A percentile compares a stretch with the other conserved stretches of the same genome.
These are phyloP conservation scores for Lanistes nyassanus DNA, from an alignment of 1,140 invertebrate genomes.

Conservation along the genomic window DNA sequence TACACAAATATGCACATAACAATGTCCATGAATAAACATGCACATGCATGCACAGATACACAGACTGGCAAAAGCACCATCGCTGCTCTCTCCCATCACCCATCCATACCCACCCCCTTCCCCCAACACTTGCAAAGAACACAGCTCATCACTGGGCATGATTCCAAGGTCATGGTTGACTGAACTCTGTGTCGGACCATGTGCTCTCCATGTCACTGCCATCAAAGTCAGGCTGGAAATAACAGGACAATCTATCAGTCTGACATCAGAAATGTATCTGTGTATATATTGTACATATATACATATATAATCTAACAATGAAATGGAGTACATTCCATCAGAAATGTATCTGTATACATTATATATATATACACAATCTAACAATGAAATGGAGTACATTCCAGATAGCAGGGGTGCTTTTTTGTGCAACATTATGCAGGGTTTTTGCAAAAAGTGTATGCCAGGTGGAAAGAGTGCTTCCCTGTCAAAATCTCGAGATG, in stretches of 20 bases:
- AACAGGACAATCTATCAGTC: neutral
- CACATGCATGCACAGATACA: neutral
- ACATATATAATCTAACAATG: too few relatives aligned
- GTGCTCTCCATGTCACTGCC: constrained; percentile 60
- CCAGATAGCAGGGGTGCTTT: too few relatives aligned
- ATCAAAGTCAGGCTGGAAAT: constrained; percentile 53
- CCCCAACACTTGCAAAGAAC: neutral
- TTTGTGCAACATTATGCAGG: too few relatives aligned
- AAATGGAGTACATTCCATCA: too few relatives aligned
- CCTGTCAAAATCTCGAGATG: too few relatives aligned
- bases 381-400: too few relatives aligned
- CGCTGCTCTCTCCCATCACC: neutral
- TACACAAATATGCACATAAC: neutral
- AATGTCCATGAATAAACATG: neutral
- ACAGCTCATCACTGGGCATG: neutral
- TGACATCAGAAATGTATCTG: too few relatives aligned
- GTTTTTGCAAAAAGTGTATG: too few relatives aligned
- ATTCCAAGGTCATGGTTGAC: constrained; percentile 34
- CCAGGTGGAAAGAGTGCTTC: too few relatives aligned
- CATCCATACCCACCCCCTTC: neutral
- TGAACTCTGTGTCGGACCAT: constrained; percentile 58
- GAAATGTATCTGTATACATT: too few relatives aligned
- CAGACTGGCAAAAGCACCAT: neutral
- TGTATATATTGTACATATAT: too few relatives aligned
- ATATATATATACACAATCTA: too few relatives aligned